Evolutionary conservation across 1,140 invertebrate genomes (phyloP).

Genomic region (Lepidurus packardi): DNA sequence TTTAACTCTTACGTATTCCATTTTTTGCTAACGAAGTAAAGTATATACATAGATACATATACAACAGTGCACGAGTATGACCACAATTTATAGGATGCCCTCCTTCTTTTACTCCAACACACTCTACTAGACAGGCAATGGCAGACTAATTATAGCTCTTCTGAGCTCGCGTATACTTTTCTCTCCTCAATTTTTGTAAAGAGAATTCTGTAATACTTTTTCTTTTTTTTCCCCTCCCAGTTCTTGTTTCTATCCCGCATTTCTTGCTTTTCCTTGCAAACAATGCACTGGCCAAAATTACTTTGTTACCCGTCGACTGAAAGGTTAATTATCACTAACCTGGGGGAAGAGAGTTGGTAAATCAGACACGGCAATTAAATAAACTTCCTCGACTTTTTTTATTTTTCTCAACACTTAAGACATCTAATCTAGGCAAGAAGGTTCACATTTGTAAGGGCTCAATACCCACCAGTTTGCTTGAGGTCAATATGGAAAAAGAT

Average conservation of each 20-base stretch:
- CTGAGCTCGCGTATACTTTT: not conserved
- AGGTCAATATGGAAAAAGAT: not conserved
- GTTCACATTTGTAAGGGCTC: not conserved
- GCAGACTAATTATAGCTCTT: slow-evolving; percentile 13
- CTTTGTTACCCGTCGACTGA: slow-evolving; percentile 4
- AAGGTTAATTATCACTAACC: not conserved
- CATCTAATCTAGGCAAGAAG: not conserved
- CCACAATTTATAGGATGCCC: not conserved
- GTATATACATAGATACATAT: too few relatives aligned
- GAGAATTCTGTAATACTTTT: not conserved
- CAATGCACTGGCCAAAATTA: slow-evolving; percentile 8
- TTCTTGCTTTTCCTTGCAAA: not conserved
- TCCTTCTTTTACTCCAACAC: not conserved
- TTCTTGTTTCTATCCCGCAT: not conserved
- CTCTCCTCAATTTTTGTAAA: not conserved
- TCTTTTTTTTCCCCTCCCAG: not conserved
- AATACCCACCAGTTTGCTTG: not conserved
- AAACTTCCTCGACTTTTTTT: not conserved
- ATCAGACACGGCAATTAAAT: slow-evolving; percentile 10
- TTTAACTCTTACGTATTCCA: not conserved
- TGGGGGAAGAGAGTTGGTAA: not conserved
- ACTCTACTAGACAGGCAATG: not conserved
- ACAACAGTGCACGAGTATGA: not conserved
- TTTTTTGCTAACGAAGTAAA: not conserved
- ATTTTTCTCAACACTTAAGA: not conserved